These are phyloP conservation scores for Penaeus chinensis DNA, from an alignment of 1,140 invertebrate species.

Conservation along the genomic window DNA sequence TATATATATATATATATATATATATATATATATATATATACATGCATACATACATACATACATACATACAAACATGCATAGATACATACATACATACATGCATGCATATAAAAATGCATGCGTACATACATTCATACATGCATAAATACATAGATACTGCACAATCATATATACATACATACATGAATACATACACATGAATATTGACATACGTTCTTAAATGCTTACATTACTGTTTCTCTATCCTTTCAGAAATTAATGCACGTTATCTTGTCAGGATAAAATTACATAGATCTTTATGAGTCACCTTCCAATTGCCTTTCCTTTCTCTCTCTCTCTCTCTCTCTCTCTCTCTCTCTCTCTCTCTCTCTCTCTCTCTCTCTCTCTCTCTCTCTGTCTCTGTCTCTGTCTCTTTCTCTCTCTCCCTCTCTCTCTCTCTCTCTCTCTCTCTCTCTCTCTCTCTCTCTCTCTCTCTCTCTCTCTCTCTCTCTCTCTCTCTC, in stretches of 20 bases:
- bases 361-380: conserved; percentile 9
- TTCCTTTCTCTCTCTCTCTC: conserved; percentile 9
- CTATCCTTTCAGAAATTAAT: neutral
- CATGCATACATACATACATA: neutral
- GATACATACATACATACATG: neutral
- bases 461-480: conserved; percentile 9
- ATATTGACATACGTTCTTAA: too few relatives aligned
- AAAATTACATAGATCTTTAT: too few relatives aligned
- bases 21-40: neutral
- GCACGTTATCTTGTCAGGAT: neutral
- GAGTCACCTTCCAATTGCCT: neutral
- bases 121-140: neutral
- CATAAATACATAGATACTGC: neutral
- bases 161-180: neutral
- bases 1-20: neutral
- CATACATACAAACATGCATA: neutral
- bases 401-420: neutral
- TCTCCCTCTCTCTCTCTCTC: conserved; percentile 9
- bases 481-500: conserved; percentile 9
- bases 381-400: neutral
- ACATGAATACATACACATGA: neutral
- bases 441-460: conserved; percentile 9
- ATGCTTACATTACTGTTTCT: neutral
- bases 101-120: neutral
- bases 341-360: conserved; percentile 9